These are phyloP conservation scores for Meteorus cinctellus DNA, from an alignment of 2,888 invertebrate genomes.

Conservation along the genomic window DNA sequence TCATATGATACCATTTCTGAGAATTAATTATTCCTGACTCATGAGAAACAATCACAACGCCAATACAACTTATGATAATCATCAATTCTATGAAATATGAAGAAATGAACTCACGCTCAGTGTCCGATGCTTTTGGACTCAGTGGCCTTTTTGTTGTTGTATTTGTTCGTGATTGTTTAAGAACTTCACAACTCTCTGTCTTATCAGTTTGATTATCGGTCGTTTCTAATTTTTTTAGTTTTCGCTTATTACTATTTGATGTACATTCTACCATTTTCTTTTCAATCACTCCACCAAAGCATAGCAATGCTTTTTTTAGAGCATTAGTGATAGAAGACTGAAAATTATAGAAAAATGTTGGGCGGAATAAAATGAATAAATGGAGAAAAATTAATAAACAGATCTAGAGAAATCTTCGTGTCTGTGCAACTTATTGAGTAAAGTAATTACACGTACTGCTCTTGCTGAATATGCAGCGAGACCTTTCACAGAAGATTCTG, in stretches of 20 bases:
- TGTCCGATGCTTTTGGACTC: constrained; percentile 16
- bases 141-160: constrained; percentile 16
- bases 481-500: constrained; percentile 55
- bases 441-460: constrained; percentile 49
- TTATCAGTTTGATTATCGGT: neutral
- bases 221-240: neutral
- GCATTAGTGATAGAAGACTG: constrained; percentile 58
- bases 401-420: too few species aligned
- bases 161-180: neutral
- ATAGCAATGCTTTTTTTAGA: constrained; percentile 55
- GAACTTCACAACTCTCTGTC: neutral
- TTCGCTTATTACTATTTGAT: constrained; percentile 1
- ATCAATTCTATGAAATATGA: neutral
- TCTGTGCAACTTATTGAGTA: neutral
- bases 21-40: neutral
- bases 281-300: constrained; percentile 53
- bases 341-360: constrained; percentile 6
- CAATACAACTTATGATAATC: neutral
- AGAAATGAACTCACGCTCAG: neutral
- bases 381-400: too few species aligned
- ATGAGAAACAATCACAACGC: neutral
- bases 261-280: constrained; percentile 42
- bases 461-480: constrained; percentile 55
- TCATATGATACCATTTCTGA: neutral
- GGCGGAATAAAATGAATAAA: neutral